phyloP scores from a whole-genome alignment of 2,797 vertebrate species.

The Enteromius paludinosus region DNA sequence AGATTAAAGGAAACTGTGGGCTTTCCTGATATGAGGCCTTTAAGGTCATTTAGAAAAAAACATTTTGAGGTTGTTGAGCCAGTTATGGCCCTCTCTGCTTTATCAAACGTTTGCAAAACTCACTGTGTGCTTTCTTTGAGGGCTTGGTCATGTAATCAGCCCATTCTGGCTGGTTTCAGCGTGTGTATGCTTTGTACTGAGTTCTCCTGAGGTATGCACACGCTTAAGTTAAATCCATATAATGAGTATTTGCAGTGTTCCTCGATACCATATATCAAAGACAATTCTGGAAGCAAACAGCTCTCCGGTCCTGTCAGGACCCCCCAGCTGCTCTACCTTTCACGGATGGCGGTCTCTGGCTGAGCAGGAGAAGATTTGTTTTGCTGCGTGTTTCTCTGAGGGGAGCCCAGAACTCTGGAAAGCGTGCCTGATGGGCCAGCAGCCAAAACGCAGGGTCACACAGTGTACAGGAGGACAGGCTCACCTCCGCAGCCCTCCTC shows the following conservation, averaged over 20 bases:
- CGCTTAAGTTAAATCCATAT: slow-evolving; percentile 31
- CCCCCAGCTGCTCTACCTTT: background rate
- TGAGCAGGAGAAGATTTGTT: slow-evolving; percentile 31
- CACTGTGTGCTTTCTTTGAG: slow-evolving; percentile 1
- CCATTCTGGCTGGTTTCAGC: background rate
- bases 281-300: slow-evolving; percentile 27
- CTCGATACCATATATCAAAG: slow-evolving; percentile 17
- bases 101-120: background rate
- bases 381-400: slow-evolving; percentile 25
- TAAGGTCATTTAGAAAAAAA: background rate
- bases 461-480: slow-evolving; percentile 4
- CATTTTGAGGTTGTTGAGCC: background rate
- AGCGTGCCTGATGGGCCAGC: slow-evolving; percentile 4
- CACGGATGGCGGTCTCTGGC: slow-evolving; percentile 2
- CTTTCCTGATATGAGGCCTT: background rate
- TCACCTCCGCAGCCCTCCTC: background rate
- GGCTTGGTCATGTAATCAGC: slow-evolving; percentile 5
- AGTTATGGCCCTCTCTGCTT: background rate
- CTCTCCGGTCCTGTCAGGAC: background rate
- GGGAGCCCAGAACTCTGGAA: slow-evolving; percentile 12
- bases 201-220: slow-evolving; percentile 10
- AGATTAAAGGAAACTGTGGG: background rate
- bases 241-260: slow-evolving; percentile 1
- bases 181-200: background rate
- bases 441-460: slow-evolving; percentile 6